Evolutionary conservation across 92 coral and sea anemone species (phyloP).

Genomic region (Siderastrea siderea): DNA sequence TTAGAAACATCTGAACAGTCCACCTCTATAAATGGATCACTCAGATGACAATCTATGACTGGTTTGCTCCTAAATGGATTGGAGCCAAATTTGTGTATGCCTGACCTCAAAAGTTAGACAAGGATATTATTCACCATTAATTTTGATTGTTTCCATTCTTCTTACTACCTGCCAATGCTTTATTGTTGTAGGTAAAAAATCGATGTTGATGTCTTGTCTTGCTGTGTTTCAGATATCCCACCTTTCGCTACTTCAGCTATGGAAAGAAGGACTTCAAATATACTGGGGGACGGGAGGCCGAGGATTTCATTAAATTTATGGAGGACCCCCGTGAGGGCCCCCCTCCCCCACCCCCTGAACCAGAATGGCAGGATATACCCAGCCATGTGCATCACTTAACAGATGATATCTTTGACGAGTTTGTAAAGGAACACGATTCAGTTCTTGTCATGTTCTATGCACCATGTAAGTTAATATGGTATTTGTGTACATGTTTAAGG

Average conservation of each 20-base stretch:
- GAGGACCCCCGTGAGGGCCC: conserved; percentile 95
- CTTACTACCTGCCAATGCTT: neutral
- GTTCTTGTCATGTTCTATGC: conserved; percentile 99
- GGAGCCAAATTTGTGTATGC: neutral
- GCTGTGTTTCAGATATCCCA: conserved; percentile 81
- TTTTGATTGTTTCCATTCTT: neutral
- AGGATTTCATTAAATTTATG: conserved; percentile 95
- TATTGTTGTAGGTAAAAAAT: neutral
- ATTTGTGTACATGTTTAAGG: neutral
- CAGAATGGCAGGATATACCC: conserved; percentile 91
- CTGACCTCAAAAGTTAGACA: too few relatives aligned
- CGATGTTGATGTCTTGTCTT: neutral
- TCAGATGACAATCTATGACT: too few relatives aligned
- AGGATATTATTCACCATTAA: neutral
- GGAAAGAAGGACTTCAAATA: conserved; percentile 97
- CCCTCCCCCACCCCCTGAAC: conserved; percentile 94
- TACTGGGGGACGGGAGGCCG: conserved; percentile 87
- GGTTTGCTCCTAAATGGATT: too few relatives aligned
- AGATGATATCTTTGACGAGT: conserved; percentile 82
- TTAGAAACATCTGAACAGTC: too few relatives aligned
- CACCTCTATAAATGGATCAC: too few relatives aligned
- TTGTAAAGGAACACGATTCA: conserved; percentile 81
- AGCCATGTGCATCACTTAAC: conserved; percentile 90
- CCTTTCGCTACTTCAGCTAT: conserved; percentile 92
- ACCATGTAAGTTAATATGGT: conserved; percentile 80